Conservation (phyloP, 2,113 vertebrate species). For the Menura novaehollandiae region DNA sequence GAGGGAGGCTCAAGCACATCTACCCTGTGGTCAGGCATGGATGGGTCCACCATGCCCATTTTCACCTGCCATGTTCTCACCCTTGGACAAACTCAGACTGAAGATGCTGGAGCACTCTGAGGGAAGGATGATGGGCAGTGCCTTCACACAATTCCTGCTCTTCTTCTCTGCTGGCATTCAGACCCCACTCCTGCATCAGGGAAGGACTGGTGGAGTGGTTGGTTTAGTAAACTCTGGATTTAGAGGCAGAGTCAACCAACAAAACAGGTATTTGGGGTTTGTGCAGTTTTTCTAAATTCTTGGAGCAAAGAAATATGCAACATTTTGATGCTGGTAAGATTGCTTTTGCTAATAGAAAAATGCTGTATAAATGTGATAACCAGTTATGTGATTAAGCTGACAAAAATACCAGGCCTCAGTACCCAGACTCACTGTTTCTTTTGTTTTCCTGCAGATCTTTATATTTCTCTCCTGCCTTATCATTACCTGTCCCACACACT, state of each 20-base stretch:
- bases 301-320: neutral
- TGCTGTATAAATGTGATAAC: neutral
- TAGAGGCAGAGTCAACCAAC: neutral
- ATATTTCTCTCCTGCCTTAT: neutral
- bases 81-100: neutral
- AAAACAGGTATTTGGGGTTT: neutral
- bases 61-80: neutral
- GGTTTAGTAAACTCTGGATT: neutral
- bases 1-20: neutral
- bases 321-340: neutral
- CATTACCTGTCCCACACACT: neutral
- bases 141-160: neutral
- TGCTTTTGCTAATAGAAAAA: neutral
- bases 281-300: neutral
- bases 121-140: neutral
- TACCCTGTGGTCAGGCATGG: neutral
- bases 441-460: neutral
- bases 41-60: neutral
- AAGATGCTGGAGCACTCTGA: neutral
- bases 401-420: neutral
- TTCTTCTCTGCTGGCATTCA: neutral
- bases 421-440: neutral
- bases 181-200: neutral
- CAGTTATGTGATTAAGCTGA: neutral
- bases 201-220: neutral